Base-by-base conservation (phyloP, 2,888 invertebrate species). In the Coecobrya sp. region DNA sequence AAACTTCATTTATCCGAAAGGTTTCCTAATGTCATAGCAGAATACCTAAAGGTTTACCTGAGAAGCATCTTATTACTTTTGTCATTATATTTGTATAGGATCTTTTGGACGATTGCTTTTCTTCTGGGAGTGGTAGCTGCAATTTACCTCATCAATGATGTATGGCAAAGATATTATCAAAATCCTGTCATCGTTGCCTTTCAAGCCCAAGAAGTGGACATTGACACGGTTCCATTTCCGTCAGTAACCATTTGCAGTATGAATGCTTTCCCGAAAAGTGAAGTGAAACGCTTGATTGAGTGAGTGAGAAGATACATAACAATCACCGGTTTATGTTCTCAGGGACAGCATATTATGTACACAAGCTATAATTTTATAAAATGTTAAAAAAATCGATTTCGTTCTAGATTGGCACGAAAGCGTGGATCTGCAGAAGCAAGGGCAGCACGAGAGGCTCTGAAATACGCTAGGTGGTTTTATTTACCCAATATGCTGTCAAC, bases 41-140 rank as follows among this genome's bases (percentile, higher is more conserved):
- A n/a, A n/a, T n/a, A n/a, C n/a, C n/a, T n/a, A n/a, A n/a, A n/a
- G n/a, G n/a, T n/a, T n/a, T n/a, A n/a, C n/a, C n/a, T n/a, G n/a
- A n/a, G n/a, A n/a, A n/a, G n/a, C n/a, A n/a, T n/a, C n/a, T n/a
- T n/a, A n/a, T n/a, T n/a, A n/a, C n/a, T n/a, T n/a, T n/a, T n/a
- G n/a, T n/a, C n/a, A n/a, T n/a, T n/a, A n/a, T n/a, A n/a, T n/a
- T n/a, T n/a, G n/a, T n/a, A n/a, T 22, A 94, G 94, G 79, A 92
- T 94, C 36, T 94, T 94, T 62, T 94, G 94, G 94, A 22, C 55
- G 5, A 16, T 93, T 8, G 93, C 93, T 0, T 93, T 94, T 27
- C n/a, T 92, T 2, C 19, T 82, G 70, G 92, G 93, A 7, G 13
- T 93, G 1, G 68, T 59, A 0, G 86, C 89, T n/a, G 93, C 94